A percentile compares a stretch with the other conserved stretches of the same genome.
phyloP scores from a whole-genome alignment of 2,113 vertebrate species.

The Zosterops lateralis region DNA sequence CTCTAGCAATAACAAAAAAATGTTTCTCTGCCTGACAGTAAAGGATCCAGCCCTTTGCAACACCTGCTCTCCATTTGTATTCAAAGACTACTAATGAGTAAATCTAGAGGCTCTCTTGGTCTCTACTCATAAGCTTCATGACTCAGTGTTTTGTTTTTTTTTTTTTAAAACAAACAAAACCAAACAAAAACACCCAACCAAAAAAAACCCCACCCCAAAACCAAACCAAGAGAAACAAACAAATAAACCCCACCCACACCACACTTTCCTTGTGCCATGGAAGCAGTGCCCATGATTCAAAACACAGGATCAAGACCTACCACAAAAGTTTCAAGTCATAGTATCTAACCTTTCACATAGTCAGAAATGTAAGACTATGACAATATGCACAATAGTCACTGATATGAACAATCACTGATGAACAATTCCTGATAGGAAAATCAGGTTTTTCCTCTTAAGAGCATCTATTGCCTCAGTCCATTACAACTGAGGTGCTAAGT shows the following conservation, averaged over 20 bases:
- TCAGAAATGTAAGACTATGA: not conserved
- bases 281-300: not conserved
- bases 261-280: not conserved
- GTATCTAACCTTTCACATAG: not conserved
- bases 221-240: not conserved
- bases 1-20: not conserved
- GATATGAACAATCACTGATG: not conserved
- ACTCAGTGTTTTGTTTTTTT: not conserved
- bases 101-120: not conserved
- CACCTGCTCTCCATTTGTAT: not conserved
- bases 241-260: not conserved
- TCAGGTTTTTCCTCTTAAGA: not conserved
- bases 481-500: not conserved
- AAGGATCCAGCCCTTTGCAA: not conserved
- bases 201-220: not conserved
- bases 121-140: not conserved
- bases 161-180: not conserved
- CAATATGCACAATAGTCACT: not conserved
- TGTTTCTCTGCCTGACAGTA: not conserved
- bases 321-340: not conserved
- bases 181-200: not conserved
- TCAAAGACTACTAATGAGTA: not conserved
- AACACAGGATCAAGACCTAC: not conserved
- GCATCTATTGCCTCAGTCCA: not conserved
- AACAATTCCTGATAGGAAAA: not conserved